Evolutionary conservation across 2,888 invertebrate species (phyloP), one percentile per base, ranked within the genome.

Genomic region (Miltochrista miniata): DNA sequence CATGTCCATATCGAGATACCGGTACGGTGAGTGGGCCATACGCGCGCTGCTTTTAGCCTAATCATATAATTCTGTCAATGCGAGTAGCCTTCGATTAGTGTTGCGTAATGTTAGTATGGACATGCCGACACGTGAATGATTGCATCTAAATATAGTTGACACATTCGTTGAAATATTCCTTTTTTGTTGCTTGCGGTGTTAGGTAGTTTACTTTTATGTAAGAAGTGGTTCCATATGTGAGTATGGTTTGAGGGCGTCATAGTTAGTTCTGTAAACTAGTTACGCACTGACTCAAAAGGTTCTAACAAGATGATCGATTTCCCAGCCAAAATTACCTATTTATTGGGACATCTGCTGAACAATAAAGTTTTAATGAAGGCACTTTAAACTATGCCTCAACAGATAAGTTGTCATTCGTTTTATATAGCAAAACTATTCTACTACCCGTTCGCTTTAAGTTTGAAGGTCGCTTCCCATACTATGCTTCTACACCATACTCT

Each of bases 1-100:
- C 71, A 51, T 70, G 70, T 55, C 82, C 77, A 71, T 81, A 73
- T 65, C 48, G 45, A 72, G 78, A 68, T 66, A 62, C 53, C 41
- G 58, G 56, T 48, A 57, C 51, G 38, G 58, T 50, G 52, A 57
- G 51, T 53, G 47, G 54, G 40, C 48, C 54, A 55, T 59, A 59
- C 54, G 52, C 51, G 56, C 58, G 48, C 45, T 39, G 54, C 31
- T 7, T 2, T 31, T 4, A 24, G 18, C 5, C 34, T 30, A 52
- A 51, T 55, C 11, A 44, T 57, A 40, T 55, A 12, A 11, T 41
- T 13, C 54, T 51, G 36, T 51, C 40, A 53, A 45, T 57, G 33
- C 41, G 18, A 9, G 35, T 55, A 56, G 39, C 47, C 42, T 60
- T 48, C 54, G 47, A 9, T 53, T 46, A 45, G 33, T 31, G 29